Base-by-base conservation (phyloP, 2,797 vertebrate genomes). In the Presbytis comata region DNA sequence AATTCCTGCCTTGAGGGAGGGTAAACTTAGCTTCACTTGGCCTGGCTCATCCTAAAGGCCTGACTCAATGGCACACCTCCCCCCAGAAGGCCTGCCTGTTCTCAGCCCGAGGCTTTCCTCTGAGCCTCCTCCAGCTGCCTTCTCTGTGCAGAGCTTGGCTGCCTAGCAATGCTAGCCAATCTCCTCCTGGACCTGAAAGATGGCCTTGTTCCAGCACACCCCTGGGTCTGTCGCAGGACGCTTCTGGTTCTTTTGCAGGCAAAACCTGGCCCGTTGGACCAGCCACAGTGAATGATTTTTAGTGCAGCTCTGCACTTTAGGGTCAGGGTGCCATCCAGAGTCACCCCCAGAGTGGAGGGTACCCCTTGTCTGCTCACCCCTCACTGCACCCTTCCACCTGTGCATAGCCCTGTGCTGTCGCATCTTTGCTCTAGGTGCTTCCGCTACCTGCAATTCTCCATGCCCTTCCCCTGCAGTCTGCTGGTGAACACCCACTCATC, bases 1-100 rank as follows among this genome's bases (percentile, higher is more conserved):
- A 78, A 81, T 89, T 72, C 44, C n/a, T 41, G 59, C 41, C 76
- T 59, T 22, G 44, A 93, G 24, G n/a, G 91, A 93, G 64, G 36
- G 28, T 72, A 48, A 79, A 64, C 79, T 76, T 26, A 33, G 46
- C 33, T 72, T 55, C 55, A 17, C 74, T 59, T 75, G 75, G 26
- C 74, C 64, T 75, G 70, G 57, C 48, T 83, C 78, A 33, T 57
- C 61, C 41, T 78, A 12, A 19, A 36, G 46, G 70, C 44, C 33
- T 14, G 44, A 46, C 76, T 80, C 44, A 14, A 83, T 80, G 36
- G 24, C 5, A 81, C 39, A 17, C 3, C 16, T 48, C 22, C 55
- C 24, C 41, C 26, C 67, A 50, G 76, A 91, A n/a, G 7, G 28
- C 44, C 79, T 55, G 33, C 21, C 61, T 50, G 0, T 74, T 91